Conservation (phyloP, 1,140 invertebrate genomes). For the Oryzaephilus surinamensis region DNA sequence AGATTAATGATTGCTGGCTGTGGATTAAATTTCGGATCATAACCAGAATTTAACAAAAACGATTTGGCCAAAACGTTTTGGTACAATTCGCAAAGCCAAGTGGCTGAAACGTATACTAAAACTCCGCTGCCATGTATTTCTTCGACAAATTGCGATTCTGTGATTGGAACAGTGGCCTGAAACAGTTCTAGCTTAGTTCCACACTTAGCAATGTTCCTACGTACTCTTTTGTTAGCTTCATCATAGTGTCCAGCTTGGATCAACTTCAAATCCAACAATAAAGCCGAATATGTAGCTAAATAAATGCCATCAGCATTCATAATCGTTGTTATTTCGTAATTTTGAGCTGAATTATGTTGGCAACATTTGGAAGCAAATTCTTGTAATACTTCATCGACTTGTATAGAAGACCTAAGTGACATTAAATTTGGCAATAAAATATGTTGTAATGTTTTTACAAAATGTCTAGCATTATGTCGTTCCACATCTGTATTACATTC, state of each 20-base stretch:
- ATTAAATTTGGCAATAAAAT: conserved; percentile 62
- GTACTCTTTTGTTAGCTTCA: conserved; percentile 41
- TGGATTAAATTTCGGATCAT: conserved; percentile 43
- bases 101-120: conserved; percentile 79
- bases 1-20: conserved; percentile 65
- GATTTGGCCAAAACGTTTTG: conserved; percentile 70
- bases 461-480: conserved; percentile 65
- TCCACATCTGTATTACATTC: conserved; percentile 68
- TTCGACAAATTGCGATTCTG: conserved; percentile 78
- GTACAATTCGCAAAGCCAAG: conserved; percentile 85
- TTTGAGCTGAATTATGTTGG: conserved; percentile 59
- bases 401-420: conserved; percentile 60
- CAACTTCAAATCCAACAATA: conserved; percentile 74
- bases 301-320: conserved; percentile 94
- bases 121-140: conserved; percentile 84
- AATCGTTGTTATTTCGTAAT: conserved; percentile 57
- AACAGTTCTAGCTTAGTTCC: no score
- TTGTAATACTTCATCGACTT: conserved; percentile 82
- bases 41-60: conserved; percentile 59
- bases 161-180: conserved; percentile 55
- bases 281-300: conserved; percentile 73
- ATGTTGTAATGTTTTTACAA: conserved; percentile 57
- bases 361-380: conserved; percentile 87
- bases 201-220: no score
- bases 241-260: conserved; percentile 67